Base-by-base conservation (phyloP, 2,797 vertebrate species). In the Cryptoprocta ferox region DNA sequence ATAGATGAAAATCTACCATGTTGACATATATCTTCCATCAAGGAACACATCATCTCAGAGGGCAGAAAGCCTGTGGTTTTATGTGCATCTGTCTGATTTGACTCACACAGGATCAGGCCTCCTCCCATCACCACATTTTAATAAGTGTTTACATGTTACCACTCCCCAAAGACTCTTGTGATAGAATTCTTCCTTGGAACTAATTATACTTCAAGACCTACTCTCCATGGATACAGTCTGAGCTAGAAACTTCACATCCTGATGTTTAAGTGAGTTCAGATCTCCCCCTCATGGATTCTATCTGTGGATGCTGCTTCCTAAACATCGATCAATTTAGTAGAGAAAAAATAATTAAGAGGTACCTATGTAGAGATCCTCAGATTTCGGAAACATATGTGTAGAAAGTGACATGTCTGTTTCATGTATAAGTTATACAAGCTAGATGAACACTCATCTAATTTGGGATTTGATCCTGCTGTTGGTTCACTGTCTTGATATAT, bases 91-190 rank as follows among this genome's bases (percentile, higher is more conserved):
- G 97, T 98, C 98, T 98, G 95, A 96, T 98, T 97, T 97, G 95
- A 98, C 92, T 98, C 95, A 85, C 89, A 95, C 96, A 98, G 96
- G 98, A 98, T 97, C 98, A 97, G 96, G 96, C 97, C 98, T 95
- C 91, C 98, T 98, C 97, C 95, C 93, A 98, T 98, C 96, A 98
- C 98, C 98, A 98, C 97, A 98, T 98, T 99, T 98, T 98, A 99
- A 98, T 98, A 98, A 98, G 95, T 97, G 92, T 98, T 99, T 99
- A 98, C 98, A 98, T 93, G 96, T 95, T 98, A 97, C 97, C 94
- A 85, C 97, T 99, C 98, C 98, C 98, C 59, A 89, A 98, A 98
- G 98, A 98, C 95, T 89, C 96, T 13, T 42, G 73, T 98, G 98
- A 98, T 98, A 98, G 98, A 98, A 98, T 97, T 97, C 84, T 98